phyloP scores from a whole-genome alignment of 2,113 vertebrate genomes.

The Pseudopipra pipra region DNA sequence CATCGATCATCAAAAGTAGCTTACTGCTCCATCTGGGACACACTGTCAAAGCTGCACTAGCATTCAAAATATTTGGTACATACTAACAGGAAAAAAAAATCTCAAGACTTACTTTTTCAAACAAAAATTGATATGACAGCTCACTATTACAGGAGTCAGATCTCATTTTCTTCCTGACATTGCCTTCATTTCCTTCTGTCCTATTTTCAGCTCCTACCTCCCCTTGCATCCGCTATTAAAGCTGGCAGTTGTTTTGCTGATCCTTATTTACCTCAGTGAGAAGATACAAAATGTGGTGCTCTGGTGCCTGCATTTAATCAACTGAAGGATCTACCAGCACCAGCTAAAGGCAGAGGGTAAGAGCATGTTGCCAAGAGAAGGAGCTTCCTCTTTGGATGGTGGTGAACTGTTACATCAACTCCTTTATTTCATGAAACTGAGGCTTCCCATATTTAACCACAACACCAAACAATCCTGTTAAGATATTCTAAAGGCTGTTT shows the following conservation, averaged over 20 bases:
- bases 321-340: background rate
- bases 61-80: background rate
- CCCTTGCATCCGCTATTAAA: background rate
- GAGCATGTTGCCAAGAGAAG: accelerated
- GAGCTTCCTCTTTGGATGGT: background rate
- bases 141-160: background rate
- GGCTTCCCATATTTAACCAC: background rate
- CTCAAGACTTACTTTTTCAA: background rate
- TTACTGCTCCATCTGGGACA: background rate
- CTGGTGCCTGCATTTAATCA: background rate
- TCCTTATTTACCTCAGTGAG: background rate
- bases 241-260: background rate
- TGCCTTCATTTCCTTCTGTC: background rate
- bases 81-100: background rate
- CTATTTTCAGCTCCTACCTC: background rate
- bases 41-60: background rate
- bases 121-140: background rate
- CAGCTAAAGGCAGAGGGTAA: background rate
- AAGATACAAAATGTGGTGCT: accelerated
- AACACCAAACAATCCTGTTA: background rate
- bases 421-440: background rate
- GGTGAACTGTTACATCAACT: accelerated
- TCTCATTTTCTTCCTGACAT: background rate
- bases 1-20: background rate
- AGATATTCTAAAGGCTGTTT: background rate